Evolutionary conservation across 2,797 vertebrate species (phyloP), one percentile per base, ranked within the genome.

Genomic region (Manis javanica): DNA sequence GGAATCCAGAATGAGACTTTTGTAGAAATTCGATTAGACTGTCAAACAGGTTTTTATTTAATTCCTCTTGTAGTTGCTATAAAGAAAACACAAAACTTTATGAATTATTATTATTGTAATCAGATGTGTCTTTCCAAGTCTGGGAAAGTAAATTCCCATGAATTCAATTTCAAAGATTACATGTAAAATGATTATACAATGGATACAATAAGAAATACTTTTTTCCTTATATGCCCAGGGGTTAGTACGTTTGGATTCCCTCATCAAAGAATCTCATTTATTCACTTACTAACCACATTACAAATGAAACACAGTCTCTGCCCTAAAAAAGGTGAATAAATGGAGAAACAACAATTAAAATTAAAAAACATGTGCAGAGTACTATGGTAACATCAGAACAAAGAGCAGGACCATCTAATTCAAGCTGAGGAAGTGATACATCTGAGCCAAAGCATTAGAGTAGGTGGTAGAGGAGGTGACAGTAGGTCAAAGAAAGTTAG

Each of bases 41-140:
- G 97, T 99, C 99, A 98, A 99, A 98, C 14, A 99, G 98, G n/a
- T 99, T 99, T 98, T 98, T 99, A 98, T 99, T 99, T 96, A 99
- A 98, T 72, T 99, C 98, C 68, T 99, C 99, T 97, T 99, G 99
- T 91, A 99, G 98, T 97, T 92, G 91, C 99, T 99, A 97, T 63
- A 94, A 84, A 98, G 90, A 75, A 96, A 26, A 82, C 8, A 97
- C 5, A 94, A 29, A 97, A 84, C 63, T 75, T 86, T n/a, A 86
- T 68, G 16, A 18, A 85, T 97, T 89, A 94, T 42, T 92, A 90
- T 75, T 82, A 88, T 18, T 77, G 39, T 87, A 29, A 39, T 51
- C 9, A 23, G 85, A 96, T 87, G 9, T 87, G 37, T 74, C 63
- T 90, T 94, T 93, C 64, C 31, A 74, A 15, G 18, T 94, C 96